These are phyloP conservation scores for Gadus chalcogrammus DNA, from an alignment of 2,113 vertebrate species.

Conservation along the genomic window DNA sequence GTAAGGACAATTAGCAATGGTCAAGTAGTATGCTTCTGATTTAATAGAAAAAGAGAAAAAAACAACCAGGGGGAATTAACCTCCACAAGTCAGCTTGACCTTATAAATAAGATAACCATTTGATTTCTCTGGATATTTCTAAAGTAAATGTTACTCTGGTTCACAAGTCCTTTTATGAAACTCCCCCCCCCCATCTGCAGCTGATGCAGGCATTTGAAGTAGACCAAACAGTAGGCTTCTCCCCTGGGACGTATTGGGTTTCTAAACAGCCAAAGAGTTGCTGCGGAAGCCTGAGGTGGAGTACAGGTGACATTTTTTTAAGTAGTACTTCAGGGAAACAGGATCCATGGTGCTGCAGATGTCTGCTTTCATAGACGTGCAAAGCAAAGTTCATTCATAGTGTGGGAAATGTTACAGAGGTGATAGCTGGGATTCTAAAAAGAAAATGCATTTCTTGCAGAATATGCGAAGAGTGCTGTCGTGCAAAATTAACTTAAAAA, in stretches of 20 bases:
- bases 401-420: slow-evolving; percentile 35
- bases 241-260: slow-evolving; percentile 29
- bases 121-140: slow-evolving; percentile 7
- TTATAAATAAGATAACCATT: slow-evolving; percentile 12
- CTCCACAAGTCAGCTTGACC: too few relatives aligned
- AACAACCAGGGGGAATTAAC: too few relatives aligned
- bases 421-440: neutral
- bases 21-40: too few relatives aligned
- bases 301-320: slow-evolving; percentile 31
- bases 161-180: neutral
- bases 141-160: slow-evolving; percentile 17
- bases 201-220: slow-evolving; percentile 18
- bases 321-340: slow-evolving; percentile 25
- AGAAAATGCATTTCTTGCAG: neutral
- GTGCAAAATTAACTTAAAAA: too few relatives aligned
- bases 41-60: too few relatives aligned
- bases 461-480: too few relatives aligned
- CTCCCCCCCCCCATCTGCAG: neutral
- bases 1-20: too few relatives aligned
- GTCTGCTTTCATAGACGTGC: slow-evolving; percentile 20
- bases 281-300: slow-evolving; percentile 18
- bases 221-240: slow-evolving; percentile 10
- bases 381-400: slow-evolving; percentile 34
- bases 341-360: slow-evolving; percentile 29
- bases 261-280: slow-evolving; percentile 32